Base-by-base conservation (phyloP, 1,140 invertebrate genomes). In the Drosophila nigromelanica region DNA sequence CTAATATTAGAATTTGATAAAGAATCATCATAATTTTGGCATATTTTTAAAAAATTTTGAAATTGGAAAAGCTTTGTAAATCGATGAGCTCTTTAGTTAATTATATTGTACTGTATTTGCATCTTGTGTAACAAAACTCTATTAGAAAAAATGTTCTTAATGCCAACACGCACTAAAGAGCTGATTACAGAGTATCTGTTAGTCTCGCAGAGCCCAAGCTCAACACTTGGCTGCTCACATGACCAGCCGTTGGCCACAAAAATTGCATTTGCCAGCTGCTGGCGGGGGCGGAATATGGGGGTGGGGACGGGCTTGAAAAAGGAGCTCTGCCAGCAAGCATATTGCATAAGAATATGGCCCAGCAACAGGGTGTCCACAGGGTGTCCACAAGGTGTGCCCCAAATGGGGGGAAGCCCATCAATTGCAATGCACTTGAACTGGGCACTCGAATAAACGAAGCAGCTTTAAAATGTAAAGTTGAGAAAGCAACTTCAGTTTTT, bases 381-480 rank as follows among this genome's bases (percentile, higher is more conserved):
- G 48, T 50, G 64, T 14, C 14, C 14, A 6, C 11, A 11, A 40
- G 18, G 30, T 3, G 21, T 35, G 4, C 2, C 2, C 27, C 27
- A 6, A 27, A 27, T 35, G n/a, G 42, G 40, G 3, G 14, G 45
- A 24, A 24, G 47, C 14, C 55, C 62, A 47, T 68, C 55, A 73
- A 68, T 73, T 68, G 63, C 55, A 52, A 52, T 59, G 54, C 52
- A 72, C 69, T 66, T 59, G 37, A 51, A 43, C 55, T 51, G 63
- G 55, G 18, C 42, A 58, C 51, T 62, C 37, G 71, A 61, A 48
- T 54, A 61, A 61, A 62, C 66, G 51, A 43, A 62, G 52, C 37
- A 62, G 71, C 43, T 37, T 68, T 60, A 61, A 58, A 68, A 73
- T 73, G 64, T 66, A 62, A 62, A 69, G 58, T 55, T 60, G 37